A percentile compares a stretch with the other conserved stretches of the same genome.
phyloP scores from a whole-genome alignment of 2,888 invertebrate genomes.

The Congeria kusceri region DNA sequence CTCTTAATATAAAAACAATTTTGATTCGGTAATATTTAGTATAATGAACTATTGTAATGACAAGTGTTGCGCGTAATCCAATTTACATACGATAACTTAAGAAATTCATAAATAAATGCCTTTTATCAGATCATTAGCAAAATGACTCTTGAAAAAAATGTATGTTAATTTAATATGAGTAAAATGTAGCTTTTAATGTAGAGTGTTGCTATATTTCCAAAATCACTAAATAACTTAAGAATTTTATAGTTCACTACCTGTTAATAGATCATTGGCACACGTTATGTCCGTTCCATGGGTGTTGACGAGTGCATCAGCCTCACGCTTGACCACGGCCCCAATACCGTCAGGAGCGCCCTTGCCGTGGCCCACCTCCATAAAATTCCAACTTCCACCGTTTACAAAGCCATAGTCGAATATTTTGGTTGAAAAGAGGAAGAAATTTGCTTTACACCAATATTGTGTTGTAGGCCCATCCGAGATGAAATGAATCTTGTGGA shows the following conservation, averaged over 20 bases:
- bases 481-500: slow-evolving; percentile 57
- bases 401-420: slow-evolving; percentile 64
- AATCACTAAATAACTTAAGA: no score
- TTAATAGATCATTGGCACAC: slow-evolving; percentile 17
- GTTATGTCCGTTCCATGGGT: slow-evolving; percentile 17
- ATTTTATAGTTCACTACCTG: background rate
- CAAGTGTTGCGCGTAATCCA: no score
- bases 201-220: no score
- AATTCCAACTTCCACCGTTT: slow-evolving; percentile 77
- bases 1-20: no score
- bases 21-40: no score
- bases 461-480: slow-evolving; percentile 84
- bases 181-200: no score
- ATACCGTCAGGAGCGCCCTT: slow-evolving; percentile 81
- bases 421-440: slow-evolving; percentile 61
- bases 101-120: no score
- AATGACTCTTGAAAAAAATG: no score
- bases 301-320: slow-evolving; percentile 65
- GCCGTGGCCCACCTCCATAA: slow-evolving; percentile 80
- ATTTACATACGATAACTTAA: no score
- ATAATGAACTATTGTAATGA: no score
- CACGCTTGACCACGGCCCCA: slow-evolving; percentile 76
- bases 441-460: slow-evolving; percentile 83
- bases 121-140: no score
- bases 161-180: no score